These are phyloP conservation scores for Hydractinia symbiolongicarpus DNA, from an alignment of 30 jellyfish, hydroid and myxozoan genomes.

Conservation along the genomic window DNA sequence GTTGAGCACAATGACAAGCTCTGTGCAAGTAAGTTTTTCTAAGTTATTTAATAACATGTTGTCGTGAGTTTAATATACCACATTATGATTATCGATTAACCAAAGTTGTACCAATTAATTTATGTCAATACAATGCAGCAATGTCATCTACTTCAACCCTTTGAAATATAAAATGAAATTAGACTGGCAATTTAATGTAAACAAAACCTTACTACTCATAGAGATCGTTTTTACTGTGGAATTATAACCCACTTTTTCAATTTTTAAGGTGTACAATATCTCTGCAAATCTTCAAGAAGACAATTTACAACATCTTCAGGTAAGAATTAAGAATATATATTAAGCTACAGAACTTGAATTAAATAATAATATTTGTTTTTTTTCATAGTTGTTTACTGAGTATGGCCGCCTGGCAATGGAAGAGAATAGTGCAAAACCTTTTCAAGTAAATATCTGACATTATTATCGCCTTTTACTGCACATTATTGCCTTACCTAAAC, in stretches of 20 bases:
- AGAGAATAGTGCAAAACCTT: slow-evolving; percentile 75
- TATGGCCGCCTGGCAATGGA: slow-evolving; percentile 98
- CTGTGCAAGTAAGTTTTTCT: slow-evolving; percentile 76
- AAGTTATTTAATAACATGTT: neutral
- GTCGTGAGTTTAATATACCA: neutral
- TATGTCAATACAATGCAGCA: neutral
- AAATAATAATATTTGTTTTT: neutral
- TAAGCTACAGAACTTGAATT: neutral
- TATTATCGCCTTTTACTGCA: neutral
- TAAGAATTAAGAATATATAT: neutral
- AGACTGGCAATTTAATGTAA: too few species aligned
- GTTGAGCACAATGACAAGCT: slow-evolving; percentile 97
- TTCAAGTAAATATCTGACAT: slow-evolving; percentile 62
- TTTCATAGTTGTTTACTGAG: slow-evolving; percentile 87
- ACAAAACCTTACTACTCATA: too few species aligned
- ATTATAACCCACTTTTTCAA: too few species aligned
- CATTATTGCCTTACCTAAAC: too few species aligned
- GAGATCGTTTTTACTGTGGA: too few species aligned
- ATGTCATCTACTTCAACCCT: neutral
- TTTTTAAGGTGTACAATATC: slow-evolving; percentile 72
- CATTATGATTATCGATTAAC: neutral
- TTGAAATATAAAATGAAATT: too few species aligned
- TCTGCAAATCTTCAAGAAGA: slow-evolving; percentile 95
- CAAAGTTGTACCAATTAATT: neutral
- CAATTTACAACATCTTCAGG: slow-evolving; percentile 95